A percentile compares a stretch with the other conserved stretches of the same genome.
phyloP scores from a whole-genome alignment of 2,113 vertebrate genomes.

The Rhodinocichla rosea region DNA sequence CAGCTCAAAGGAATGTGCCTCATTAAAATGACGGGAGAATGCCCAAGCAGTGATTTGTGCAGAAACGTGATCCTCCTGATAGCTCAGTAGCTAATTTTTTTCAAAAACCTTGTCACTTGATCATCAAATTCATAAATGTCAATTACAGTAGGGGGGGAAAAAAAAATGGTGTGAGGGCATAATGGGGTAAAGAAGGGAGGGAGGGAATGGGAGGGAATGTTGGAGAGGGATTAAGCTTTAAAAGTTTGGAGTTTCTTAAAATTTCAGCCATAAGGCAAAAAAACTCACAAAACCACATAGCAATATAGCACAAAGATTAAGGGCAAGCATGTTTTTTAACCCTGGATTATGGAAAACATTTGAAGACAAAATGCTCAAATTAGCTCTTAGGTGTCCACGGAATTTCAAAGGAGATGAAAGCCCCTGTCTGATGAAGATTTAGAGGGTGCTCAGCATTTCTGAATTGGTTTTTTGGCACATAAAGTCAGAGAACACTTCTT shows the following conservation, averaged over 20 bases:
- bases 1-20: slow-evolving; percentile 60
- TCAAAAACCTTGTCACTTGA: slow-evolving; percentile 36
- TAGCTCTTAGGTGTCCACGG: background rate
- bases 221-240: background rate
- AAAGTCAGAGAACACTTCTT: background rate
- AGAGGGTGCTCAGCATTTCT: background rate
- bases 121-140: slow-evolving; percentile 33
- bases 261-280: background rate
- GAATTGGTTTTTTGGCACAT: background rate
- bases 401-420: background rate
- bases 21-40: slow-evolving; percentile 52
- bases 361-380: background rate
- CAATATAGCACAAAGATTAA: background rate
- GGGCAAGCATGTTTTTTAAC: background rate
- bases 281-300: background rate
- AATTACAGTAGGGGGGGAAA: background rate
- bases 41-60: slow-evolving; percentile 24
- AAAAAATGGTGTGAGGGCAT: background rate
- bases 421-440: background rate
- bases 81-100: slow-evolving; percentile 27
- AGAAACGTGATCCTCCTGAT: slow-evolving; percentile 42
- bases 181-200: background rate
- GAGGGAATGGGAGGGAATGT: accelerated
- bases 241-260: background rate
- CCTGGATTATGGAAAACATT: background rate